These are phyloP conservation scores for Desmophyllum pertusum DNA, from an alignment of 92 coral and sea anemone genomes.

Conservation along the genomic window DNA sequence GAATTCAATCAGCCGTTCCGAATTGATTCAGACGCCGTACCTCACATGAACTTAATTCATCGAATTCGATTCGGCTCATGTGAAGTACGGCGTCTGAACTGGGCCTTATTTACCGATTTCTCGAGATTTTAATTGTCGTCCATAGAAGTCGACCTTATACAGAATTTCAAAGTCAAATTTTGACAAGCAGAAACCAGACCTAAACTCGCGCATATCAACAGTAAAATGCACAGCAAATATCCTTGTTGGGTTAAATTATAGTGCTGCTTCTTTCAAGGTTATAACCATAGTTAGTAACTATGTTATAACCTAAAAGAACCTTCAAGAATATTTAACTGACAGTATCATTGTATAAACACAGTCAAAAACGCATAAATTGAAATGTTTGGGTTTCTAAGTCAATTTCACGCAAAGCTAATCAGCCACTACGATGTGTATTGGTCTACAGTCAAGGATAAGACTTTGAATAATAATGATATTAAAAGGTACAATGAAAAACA, in stretches of 20 bases:
- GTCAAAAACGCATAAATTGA: constrained; percentile 25
- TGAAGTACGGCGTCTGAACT: too few relatives aligned
- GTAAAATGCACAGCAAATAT: not conserved
- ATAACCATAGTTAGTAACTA: too few relatives aligned
- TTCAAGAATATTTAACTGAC: too few relatives aligned
- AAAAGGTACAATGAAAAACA: not conserved
- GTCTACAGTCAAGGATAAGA: not conserved
- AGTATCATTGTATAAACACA: not conserved
- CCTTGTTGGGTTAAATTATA: not conserved
- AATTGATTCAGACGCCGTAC: too few relatives aligned
- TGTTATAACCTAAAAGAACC: not conserved
- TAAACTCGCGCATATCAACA: not conserved
- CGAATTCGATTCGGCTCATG: too few relatives aligned
- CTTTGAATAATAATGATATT: not conserved
- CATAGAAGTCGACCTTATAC: not conserved
- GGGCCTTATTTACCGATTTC: not conserved
- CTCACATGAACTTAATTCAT: too few relatives aligned
- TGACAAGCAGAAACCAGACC: too few relatives aligned
- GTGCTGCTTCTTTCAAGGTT: not conserved
- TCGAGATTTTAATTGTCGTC: not conserved
- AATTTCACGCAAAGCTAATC: not conserved
- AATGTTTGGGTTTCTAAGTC: constrained; percentile 35
- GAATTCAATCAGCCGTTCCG: too few relatives aligned
- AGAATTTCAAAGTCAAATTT: not conserved
- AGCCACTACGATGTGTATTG: not conserved